A percentile compares a stretch with the other conserved stretches of the same genome.
Evolutionary conservation across 2,888 invertebrate species (phyloP).

Genomic region (Dorcus parallelipipedus): DNA sequence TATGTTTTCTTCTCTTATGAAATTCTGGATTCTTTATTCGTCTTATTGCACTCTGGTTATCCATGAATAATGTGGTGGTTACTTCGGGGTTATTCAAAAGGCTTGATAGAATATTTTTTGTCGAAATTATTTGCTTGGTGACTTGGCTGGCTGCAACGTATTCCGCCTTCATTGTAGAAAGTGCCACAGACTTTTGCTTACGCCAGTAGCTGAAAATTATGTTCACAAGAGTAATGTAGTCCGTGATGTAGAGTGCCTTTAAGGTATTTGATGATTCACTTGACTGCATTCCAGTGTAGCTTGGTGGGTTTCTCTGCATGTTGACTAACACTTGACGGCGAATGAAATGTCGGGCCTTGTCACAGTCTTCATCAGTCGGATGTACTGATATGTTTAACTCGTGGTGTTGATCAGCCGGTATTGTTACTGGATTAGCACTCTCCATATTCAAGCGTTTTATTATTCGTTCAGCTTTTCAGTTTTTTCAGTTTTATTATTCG

Average conservation of each 20-base stretch:
- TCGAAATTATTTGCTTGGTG: not conserved
- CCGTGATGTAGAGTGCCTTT: slow-evolving; percentile 10
- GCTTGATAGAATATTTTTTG: not conserved
- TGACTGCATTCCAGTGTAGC: slow-evolving; percentile 13
- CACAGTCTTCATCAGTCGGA: slow-evolving; percentile 4
- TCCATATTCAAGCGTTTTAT: slow-evolving; percentile 21
- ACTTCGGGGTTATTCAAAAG: not conserved
- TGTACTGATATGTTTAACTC: not conserved
- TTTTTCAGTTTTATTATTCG: too few species aligned
- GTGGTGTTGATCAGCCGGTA: slow-evolving; percentile 17
- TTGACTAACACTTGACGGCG: slow-evolving; percentile 7
- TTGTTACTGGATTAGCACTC: slow-evolving; percentile 24
- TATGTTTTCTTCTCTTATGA: too few species aligned
- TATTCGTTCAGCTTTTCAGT: too few species aligned
- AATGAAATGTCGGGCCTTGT: slow-evolving; percentile 23
- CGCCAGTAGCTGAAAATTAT: not conserved
- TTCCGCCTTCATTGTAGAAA: not conserved
- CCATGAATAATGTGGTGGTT: not conserved
- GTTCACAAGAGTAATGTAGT: not conserved
- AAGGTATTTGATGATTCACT: slow-evolving; percentile 19
- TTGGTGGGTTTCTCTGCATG: not conserved
- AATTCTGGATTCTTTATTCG: too few species aligned
- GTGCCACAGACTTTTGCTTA: not conserved
- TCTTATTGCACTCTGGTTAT: not conserved
- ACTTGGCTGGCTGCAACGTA: not conserved